Conservation (phyloP, 2,113 vertebrate genomes). For the Gadus chalcogrammus region DNA sequence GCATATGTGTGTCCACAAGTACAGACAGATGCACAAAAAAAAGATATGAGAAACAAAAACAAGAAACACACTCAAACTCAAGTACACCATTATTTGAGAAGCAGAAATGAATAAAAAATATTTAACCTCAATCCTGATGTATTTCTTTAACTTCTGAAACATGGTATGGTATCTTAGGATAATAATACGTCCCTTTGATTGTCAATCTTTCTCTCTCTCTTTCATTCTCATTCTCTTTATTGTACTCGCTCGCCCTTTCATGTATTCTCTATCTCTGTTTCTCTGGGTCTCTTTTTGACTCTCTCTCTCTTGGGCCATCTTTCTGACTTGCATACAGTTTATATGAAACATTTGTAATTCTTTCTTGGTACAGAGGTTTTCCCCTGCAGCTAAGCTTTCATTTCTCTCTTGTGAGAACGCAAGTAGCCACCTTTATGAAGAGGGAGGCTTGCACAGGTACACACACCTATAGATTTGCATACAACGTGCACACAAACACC, state of each 20-base stretch:
- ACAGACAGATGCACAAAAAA: conserved; percentile 1
- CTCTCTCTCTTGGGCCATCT: not conserved
- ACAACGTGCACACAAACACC: not conserved
- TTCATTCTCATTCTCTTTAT: not conserved
- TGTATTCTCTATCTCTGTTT: too few species aligned
- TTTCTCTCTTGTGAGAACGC: conserved; percentile 23
- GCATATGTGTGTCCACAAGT: not conserved
- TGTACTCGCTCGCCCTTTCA: too few species aligned
- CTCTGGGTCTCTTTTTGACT: not conserved
- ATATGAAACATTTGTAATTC: not conserved
- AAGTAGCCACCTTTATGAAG: conserved; percentile 32
- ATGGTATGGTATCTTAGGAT: too few species aligned
- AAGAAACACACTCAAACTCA: too few species aligned
- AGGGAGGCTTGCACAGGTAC: conserved; percentile 20
- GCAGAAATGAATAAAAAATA: too few species aligned
- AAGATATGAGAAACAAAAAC: too few species aligned
- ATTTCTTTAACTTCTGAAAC: too few species aligned
- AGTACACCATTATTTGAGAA: too few species aligned
- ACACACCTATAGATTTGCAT: not conserved
- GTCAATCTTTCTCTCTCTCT: too few species aligned
- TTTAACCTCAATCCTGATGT: too few species aligned
- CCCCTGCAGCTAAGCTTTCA: conserved; percentile 17
- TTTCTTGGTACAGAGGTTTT: conserved; percentile 3
- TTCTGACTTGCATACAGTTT: not conserved
- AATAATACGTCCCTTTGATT: too few species aligned